A percentile compares a stretch with the other conserved stretches of the same genome.
Evolutionary conservation across 2,888 invertebrate species (phyloP).

Genomic region (Orchesellides sinensis): DNA sequence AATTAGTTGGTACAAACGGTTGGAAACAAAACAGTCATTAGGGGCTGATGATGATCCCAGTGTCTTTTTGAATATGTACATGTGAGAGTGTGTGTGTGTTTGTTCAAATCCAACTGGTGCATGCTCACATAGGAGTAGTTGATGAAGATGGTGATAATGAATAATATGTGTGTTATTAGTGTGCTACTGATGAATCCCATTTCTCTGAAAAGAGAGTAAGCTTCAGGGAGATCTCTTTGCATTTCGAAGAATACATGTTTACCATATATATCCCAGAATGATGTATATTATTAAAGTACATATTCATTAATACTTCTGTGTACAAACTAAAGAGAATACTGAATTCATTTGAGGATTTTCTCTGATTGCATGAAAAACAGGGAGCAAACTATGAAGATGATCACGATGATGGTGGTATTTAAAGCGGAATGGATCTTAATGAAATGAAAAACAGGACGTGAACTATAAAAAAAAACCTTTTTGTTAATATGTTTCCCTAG

Average conservation of each 20-base stretch:
- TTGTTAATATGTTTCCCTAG: background rate
- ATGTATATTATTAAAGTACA: background rate
- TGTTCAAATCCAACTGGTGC: background rate
- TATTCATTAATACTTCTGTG: background rate
- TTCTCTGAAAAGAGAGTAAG: background rate
- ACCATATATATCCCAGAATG: no score
- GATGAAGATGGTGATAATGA: background rate
- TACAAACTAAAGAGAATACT: no score
- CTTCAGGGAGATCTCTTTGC: background rate
- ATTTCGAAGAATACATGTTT: background rate
- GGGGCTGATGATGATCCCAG: conserved; percentile 29
- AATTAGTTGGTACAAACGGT: conserved; percentile 62
- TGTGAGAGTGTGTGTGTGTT: background rate
- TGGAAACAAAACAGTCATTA: conserved; percentile 65
- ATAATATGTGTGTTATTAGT: background rate
- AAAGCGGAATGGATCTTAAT: conserved; percentile 63
- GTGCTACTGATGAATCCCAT: background rate
- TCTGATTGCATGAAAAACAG: background rate
- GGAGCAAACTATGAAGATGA: conserved; percentile 15
- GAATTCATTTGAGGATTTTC: conserved; percentile 7
- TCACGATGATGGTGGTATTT: conserved; percentile 51
- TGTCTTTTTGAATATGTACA: background rate
- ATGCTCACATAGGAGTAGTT: background rate
- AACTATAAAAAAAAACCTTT: conserved; percentile 57
- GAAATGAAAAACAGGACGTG: conserved; percentile 64